Percentiles rank a stretch among this genome's conserved stretches.
These are phyloP conservation scores for Halcyon badia DNA, from an alignment of 2,797 vertebrate species.

Conservation along the genomic window DNA sequence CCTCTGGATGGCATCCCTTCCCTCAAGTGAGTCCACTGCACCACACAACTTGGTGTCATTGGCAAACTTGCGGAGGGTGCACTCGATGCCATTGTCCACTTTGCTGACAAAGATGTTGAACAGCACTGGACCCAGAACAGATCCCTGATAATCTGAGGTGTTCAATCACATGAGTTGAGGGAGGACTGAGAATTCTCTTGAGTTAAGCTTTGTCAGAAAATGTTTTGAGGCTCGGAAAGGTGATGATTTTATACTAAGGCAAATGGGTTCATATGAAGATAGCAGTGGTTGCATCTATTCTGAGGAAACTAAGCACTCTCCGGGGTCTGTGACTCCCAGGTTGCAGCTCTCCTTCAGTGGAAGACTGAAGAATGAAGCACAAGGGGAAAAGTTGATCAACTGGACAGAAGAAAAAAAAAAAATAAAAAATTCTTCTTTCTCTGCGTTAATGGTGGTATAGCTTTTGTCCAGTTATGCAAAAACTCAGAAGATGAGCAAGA, in stretches of 20 bases:
- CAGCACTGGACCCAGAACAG: no score
- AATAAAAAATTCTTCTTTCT: not conserved
- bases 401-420: not conserved
- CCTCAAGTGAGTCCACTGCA: no score
- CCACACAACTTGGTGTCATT: no score
- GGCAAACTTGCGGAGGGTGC: no score
- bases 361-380: not conserved
- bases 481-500: not conserved
- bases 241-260: not conserved
- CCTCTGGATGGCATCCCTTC: no score
- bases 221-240: not conserved
- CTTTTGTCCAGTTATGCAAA: not conserved
- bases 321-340: not conserved
- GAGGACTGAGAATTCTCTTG: not conserved
- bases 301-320: not conserved
- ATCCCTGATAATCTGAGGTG: no score
- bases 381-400: not conserved
- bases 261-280: not conserved
- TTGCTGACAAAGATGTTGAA: no score
- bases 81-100: no score
- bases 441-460: not conserved
- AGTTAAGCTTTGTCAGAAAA: not conserved
- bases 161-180: not conserved
- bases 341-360: not conserved
- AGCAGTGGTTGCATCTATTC: not conserved